Evolutionary conservation across 2,888 invertebrate species (phyloP), one percentile per base, ranked within the genome.

Genomic region (Acrobeloides nanus): DNA sequence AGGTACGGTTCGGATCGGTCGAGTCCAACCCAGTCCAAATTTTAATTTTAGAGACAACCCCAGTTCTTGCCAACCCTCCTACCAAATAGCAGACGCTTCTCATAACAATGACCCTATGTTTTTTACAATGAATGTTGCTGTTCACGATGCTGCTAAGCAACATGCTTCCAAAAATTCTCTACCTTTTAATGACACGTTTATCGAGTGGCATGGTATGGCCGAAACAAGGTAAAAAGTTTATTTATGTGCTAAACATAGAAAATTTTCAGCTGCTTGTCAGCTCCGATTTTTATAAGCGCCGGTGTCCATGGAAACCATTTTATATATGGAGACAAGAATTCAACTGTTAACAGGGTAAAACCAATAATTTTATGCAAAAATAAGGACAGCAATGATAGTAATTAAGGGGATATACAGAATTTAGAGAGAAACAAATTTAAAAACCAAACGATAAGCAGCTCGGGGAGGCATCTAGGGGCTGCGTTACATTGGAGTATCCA

Each of bases 191-290:
- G 26, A 53, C 20, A 17, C 29, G 17, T 59, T 59, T 40, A 41
- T 59, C 5, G 61, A 59, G 35, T 59, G 59, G 59, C 59, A 59
- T 26, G 59, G 59, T 12, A 58, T 58, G 58, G 50, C 50, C 6
- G 51, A 59, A 15, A 50, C 40, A 6, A 57, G 33, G 48, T 35
- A 5, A 20, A 15, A n/a, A 5, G 6, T n/a, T 6, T 26, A 46
- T 20, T 21, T 44, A 46, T 17, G n/a, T 3, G 1, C 18, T 7
- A 50, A 31, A 17, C 15, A n/a, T 47, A 7, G 10, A 6, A 3
- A 5, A 6, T 18, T 35, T 35, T 10, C 33, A 58, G 48, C 15
- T 57, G 57, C 27, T 38, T 33, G 3, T 25, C 24, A 4, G 45
- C 58, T 20, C 31, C 37, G 5, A 56, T 42, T 8, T 58, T 61